Percentiles rank a stretch among this genome's conserved stretches.
phyloP scores from a whole-genome alignment of 2,888 invertebrate genomes.

The Cordilura impudica region DNA sequence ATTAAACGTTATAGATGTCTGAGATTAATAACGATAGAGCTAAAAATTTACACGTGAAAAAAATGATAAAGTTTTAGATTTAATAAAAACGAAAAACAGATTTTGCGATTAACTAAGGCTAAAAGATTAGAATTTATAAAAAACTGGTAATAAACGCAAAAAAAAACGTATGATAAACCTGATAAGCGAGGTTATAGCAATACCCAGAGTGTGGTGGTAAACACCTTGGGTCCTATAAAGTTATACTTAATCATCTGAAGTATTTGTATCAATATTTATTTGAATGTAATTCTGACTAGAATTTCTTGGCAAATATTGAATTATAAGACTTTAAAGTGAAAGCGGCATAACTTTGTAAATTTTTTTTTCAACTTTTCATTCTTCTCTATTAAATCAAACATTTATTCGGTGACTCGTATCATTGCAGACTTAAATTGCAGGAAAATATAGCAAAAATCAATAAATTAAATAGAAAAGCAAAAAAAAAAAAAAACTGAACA shows the following conservation, averaged over 20 bases:
- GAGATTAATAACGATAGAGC: not conserved
- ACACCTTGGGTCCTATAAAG: not conserved
- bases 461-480: slow-evolving; percentile 31
- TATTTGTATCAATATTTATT: not conserved
- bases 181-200: not conserved
- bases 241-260: not conserved
- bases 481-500: not conserved
- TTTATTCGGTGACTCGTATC: not conserved
- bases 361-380: not conserved
- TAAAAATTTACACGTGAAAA: not conserved
- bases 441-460: slow-evolving; percentile 5
- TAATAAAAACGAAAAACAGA: slow-evolving; percentile 40
- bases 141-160: not conserved
- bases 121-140: slow-evolving; percentile 15
- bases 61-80: slow-evolving; percentile 43
- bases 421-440: not conserved
- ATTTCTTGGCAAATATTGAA: slow-evolving; percentile 28
- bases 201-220: not conserved
- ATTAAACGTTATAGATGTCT: slow-evolving; percentile 3
- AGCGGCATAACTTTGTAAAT: slow-evolving; percentile 21
- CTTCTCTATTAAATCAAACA: slow-evolving; percentile 4
- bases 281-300: not conserved
- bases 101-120: slow-evolving; percentile 40
- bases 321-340: slow-evolving; percentile 7
- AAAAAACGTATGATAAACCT: not conserved